Conservation (phyloP, 2,888 invertebrate genomes). For the Philaethria dido region DNA sequence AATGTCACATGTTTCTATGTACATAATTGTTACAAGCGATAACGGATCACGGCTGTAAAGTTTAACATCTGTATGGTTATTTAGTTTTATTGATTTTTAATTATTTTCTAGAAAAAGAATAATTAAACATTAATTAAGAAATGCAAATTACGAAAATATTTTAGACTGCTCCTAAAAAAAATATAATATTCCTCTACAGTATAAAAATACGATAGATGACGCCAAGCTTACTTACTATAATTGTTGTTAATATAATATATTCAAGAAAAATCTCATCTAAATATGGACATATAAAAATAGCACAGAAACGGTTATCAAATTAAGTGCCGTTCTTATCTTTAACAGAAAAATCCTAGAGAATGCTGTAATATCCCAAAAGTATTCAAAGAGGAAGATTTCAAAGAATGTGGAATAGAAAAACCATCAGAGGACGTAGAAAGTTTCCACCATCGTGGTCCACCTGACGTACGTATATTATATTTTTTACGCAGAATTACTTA, state of each 20-base stretch:
- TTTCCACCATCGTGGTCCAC: slow-evolving; percentile 47
- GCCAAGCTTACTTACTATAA: no score
- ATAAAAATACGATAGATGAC: no score
- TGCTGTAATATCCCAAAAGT: slow-evolving; percentile 63
- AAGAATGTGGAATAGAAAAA: slow-evolving; percentile 59
- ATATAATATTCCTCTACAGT: no score
- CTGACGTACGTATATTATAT: slow-evolving; percentile 55
- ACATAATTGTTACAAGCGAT: background rate
- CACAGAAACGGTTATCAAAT: background rate
- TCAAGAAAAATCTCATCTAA: no score
- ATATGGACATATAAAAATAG: no score
- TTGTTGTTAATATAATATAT: no score
- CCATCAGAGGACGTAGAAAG: slow-evolving; percentile 33
- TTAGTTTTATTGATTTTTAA: background rate
- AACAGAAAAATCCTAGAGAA: slow-evolving; percentile 58
- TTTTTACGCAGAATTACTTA: background rate
- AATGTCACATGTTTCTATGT: background rate
- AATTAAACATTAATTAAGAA: background rate
- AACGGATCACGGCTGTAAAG: background rate
- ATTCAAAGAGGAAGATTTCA: slow-evolving; percentile 57
- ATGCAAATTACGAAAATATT: background rate
- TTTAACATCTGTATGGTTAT: background rate
- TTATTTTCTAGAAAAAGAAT: background rate
- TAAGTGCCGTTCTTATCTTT: slow-evolving; percentile 36
- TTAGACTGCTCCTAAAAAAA: background rate